A percentile compares a stretch with the other conserved stretches of the same genome.
These are phyloP conservation scores for Pecten maximus DNA, from an alignment of 2,888 invertebrate genomes.

Conservation along the genomic window DNA sequence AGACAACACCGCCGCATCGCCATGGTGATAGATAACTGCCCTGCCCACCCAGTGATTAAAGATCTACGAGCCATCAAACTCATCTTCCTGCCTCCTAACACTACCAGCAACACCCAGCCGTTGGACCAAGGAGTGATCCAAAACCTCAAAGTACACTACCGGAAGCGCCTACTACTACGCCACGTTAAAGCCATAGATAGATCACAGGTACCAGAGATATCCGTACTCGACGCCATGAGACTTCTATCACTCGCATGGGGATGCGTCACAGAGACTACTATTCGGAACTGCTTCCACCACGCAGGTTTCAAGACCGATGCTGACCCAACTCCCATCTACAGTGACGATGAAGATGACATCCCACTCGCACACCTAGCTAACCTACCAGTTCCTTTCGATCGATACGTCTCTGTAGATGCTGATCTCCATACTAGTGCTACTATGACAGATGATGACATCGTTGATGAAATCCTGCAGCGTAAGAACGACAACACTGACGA, in stretches of 20 bases:
- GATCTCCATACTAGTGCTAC: too few species aligned
- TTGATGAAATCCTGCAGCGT: too few species aligned
- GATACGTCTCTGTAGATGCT: too few species aligned
- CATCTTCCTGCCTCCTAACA: conserved; percentile 64
- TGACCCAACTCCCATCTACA: too few species aligned
- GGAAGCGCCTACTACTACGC: conserved; percentile 44
- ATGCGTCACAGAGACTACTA: too few species aligned
- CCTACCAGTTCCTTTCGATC: too few species aligned
- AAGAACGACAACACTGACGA: too few species aligned
- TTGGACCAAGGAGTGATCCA: conserved; percentile 67
- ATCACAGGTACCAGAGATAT: conserved; percentile 41
- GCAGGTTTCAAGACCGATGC: too few species aligned
- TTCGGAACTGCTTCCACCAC: too few species aligned
- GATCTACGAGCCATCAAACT: conserved; percentile 55
- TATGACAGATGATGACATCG: too few species aligned
- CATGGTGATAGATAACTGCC: conserved; percentile 64
- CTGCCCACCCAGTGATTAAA: conserved; percentile 60
- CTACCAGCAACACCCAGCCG: conserved; percentile 64
- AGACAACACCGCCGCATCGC: conserved; percentile 50
- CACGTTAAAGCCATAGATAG: conserved; percentile 41
- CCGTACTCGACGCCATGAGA: conserved; percentile 50
- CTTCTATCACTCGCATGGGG: neutral
- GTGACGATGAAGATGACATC: too few species aligned
- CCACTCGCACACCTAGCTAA: too few species aligned
- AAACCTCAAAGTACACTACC: conserved; percentile 57